Conservation (phyloP, 2,113 vertebrate species). For the Meriones unguiculatus region DNA sequence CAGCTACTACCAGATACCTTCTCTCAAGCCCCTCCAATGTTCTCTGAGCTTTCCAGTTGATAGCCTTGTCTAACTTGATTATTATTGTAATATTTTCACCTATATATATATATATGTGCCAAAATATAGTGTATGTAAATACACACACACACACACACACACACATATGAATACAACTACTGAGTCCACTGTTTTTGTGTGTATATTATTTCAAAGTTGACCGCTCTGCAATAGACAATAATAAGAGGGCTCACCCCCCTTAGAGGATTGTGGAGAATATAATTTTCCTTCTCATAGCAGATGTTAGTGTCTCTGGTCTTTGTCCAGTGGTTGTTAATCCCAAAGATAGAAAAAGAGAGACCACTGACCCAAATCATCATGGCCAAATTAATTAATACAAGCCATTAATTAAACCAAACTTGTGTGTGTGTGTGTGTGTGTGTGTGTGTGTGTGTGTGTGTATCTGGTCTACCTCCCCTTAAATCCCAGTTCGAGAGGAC, state of each 20-base stretch:
- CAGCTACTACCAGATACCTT: neutral
- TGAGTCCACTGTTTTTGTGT: neutral
- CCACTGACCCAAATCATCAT: neutral
- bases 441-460: too few relatives aligned
- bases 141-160: neutral
- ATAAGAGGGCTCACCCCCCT: neutral
- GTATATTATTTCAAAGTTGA: neutral
- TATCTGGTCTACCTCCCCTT: neutral
- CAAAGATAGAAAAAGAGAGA: neutral
- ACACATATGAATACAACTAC: neutral
- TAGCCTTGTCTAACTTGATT: neutral
- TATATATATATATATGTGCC: neutral
- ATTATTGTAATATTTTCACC: neutral
- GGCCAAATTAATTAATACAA: neutral
- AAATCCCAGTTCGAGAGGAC: neutral
- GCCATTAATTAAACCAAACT: neutral
- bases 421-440: neutral
- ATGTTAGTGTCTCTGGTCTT: neutral
- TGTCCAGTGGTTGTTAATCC: neutral
- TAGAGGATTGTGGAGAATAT: neutral
- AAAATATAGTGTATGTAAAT: neutral
- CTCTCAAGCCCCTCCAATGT: neutral
- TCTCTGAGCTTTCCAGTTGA: neutral
- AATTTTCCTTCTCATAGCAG: neutral
- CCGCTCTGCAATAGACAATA: neutral